These are phyloP conservation scores for Heliornis fulica DNA, from an alignment of 2,113 vertebrate genomes.

Conservation along the genomic window DNA sequence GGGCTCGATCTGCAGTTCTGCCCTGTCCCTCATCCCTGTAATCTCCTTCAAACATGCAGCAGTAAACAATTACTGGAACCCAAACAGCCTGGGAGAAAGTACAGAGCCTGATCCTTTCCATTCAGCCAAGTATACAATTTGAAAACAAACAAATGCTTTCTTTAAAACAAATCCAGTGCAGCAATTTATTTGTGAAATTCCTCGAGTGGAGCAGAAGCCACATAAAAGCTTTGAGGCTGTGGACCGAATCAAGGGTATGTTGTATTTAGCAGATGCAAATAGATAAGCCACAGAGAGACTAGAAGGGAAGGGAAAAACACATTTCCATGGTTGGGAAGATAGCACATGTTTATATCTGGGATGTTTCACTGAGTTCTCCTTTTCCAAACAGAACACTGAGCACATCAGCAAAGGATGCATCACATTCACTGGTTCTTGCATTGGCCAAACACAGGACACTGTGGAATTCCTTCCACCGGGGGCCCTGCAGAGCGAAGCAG, in stretches of 20 bases:
- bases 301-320: background rate
- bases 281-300: background rate
- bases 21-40: background rate
- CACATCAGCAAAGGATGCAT: background rate
- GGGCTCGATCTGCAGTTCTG: background rate
- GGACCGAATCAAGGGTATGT: background rate
- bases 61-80: background rate
- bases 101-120: background rate
- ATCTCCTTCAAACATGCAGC: background rate
- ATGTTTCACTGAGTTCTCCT: background rate
- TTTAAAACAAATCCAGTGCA: background rate
- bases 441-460: background rate
- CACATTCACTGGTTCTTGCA: background rate
- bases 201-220: background rate
- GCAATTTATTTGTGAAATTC: background rate
- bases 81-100: background rate
- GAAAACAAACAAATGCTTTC: slow-evolving; percentile 26
- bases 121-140: background rate
- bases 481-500: background rate
- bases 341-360: background rate
- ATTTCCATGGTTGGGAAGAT: background rate
- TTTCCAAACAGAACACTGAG: background rate
- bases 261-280: background rate
- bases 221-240: background rate
- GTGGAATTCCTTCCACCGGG: background rate